Conservation (phyloP, 2,888 invertebrate genomes). For the Pecten maximus region DNA sequence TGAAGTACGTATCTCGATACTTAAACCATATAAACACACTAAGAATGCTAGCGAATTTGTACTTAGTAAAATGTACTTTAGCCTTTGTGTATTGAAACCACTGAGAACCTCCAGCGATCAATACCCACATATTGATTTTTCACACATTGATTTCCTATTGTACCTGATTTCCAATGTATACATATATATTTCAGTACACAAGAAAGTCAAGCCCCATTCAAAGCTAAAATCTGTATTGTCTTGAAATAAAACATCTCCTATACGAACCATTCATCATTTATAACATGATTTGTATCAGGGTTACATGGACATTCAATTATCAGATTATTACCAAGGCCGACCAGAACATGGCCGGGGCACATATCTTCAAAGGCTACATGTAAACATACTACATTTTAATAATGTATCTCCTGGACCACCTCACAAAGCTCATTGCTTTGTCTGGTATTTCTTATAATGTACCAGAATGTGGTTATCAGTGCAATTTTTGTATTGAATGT, state of each 20-base stretch:
- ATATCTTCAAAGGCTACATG: neutral
- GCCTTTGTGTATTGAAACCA: neutral
- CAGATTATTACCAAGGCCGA: neutral
- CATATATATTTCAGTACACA: neutral
- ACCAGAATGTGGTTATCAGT: too few relatives aligned
- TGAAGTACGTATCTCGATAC: neutral
- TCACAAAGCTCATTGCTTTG: neutral
- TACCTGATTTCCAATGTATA: neutral
- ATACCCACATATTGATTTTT: neutral
- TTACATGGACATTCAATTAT: slow-evolving; percentile 5
- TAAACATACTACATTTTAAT: neutral
- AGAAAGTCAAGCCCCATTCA: neutral
- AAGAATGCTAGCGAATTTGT: neutral
- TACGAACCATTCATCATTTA: neutral
- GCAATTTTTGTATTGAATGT: too few relatives aligned
- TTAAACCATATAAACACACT: neutral
- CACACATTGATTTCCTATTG: slow-evolving; percentile 3
- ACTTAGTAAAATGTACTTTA: neutral
- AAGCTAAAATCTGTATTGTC: neutral
- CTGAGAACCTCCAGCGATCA: neutral
- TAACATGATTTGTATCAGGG: neutral
- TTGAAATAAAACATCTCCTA: neutral
- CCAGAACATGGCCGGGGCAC: neutral
- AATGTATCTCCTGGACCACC: neutral
- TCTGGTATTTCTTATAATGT: neutral